Conservation (phyloP, 2,113 vertebrate genomes). For the Mus pahari region DNA sequence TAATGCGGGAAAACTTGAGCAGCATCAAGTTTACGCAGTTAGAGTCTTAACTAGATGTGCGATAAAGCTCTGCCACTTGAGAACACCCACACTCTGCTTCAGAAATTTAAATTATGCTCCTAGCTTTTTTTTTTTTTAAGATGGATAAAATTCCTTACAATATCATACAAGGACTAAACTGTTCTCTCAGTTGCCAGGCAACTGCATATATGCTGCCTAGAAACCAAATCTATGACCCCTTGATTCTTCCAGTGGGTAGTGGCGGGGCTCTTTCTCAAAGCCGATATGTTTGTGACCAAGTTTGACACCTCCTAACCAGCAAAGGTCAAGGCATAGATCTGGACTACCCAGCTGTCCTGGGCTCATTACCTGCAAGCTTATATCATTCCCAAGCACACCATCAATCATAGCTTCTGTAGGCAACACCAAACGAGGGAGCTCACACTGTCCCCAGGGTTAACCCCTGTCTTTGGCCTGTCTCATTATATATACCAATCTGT, state of each 20-base stretch:
- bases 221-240: constrained; percentile 80
- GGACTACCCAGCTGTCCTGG: constrained; percentile 4
- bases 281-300: constrained; percentile 59
- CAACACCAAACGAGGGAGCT: constrained; percentile 28
- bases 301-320: constrained; percentile 71
- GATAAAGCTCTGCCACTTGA: constrained; percentile 73
- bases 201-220: constrained; percentile 76
- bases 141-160: constrained; percentile 78
- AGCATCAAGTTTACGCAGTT: constrained; percentile 58
- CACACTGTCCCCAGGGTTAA: constrained; percentile 30
- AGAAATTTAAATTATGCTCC: constrained; percentile 75
- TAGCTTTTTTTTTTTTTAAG: constrained; percentile 78
- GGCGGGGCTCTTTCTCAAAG: constrained; percentile 50
- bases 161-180: constrained; percentile 73
- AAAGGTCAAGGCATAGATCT: constrained; percentile 62
- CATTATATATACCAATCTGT: constrained; percentile 69
- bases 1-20: constrained; percentile 35
- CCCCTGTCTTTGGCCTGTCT: constrained; percentile 64
- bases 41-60: constrained; percentile 63
- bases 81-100: constrained; percentile 72
- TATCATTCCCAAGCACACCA: constrained; percentile 59
- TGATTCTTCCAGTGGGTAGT: constrained; percentile 27
- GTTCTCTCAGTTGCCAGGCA: constrained; percentile 77
- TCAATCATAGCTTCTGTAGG: constrained; percentile 69
- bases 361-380: constrained; percentile 68